phyloP scores from a whole-genome alignment of 2,888 invertebrate species.

The Rhingia campestris region DNA sequence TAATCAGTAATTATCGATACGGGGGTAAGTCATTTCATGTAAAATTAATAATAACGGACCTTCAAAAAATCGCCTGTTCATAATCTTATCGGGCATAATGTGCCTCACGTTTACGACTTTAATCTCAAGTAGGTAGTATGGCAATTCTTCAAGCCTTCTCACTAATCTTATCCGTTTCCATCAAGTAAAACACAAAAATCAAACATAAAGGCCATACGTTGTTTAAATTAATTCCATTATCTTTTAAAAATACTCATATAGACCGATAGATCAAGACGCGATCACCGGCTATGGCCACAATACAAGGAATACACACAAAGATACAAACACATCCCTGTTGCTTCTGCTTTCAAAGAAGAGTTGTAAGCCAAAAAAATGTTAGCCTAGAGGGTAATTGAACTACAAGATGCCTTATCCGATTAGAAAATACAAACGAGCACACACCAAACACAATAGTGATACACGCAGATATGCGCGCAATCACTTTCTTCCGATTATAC shows the following conservation, averaged over 20 bases:
- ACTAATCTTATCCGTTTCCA: not conserved
- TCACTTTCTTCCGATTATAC: conserved; percentile 53
- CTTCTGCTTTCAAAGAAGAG: conserved; percentile 34
- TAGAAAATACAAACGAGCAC: conserved; percentile 63
- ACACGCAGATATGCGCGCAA: conserved; percentile 47
- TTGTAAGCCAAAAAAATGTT: conserved; percentile 61
- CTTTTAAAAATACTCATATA: conserved; percentile 32
- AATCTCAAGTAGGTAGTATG: too few relatives aligned
- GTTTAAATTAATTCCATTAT: conserved; percentile 42
- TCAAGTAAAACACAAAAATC: conserved; percentile 15
- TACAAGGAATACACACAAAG: conserved; percentile 32
- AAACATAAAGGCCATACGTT: not conserved
- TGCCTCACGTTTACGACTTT: too few relatives aligned
- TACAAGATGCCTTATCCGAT: conserved; percentile 54
- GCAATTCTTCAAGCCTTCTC: too few relatives aligned
- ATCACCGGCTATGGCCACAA: conserved; percentile 38
- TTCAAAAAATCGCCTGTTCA: too few relatives aligned
- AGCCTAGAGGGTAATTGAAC: conserved; percentile 62
- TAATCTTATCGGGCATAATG: too few relatives aligned
- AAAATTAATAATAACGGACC: too few relatives aligned
- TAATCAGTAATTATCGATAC: too few relatives aligned
- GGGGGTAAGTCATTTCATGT: too few relatives aligned
- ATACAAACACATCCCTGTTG: conserved; percentile 5
- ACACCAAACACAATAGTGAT: conserved; percentile 60
- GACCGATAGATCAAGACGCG: conserved; percentile 13